These are phyloP conservation scores for Hormaphis cornu DNA, from an alignment of 1,140 invertebrate genomes.

Conservation along the genomic window DNA sequence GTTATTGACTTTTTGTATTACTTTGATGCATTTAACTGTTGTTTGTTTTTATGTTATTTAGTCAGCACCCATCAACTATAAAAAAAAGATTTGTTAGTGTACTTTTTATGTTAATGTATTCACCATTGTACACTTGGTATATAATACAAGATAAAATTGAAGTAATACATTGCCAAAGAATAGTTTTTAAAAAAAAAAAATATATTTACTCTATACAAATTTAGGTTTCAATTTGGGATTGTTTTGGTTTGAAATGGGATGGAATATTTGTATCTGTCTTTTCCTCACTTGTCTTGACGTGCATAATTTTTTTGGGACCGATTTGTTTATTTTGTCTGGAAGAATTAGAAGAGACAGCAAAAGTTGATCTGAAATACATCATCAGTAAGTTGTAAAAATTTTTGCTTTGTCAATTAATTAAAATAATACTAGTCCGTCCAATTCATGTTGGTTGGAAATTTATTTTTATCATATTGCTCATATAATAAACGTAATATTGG, in stretches of 20 bases:
- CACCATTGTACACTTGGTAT: constrained; percentile 64
- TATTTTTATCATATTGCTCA: too few relatives aligned
- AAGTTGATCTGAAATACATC: background rate
- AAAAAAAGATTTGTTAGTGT: constrained; percentile 80
- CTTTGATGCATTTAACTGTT: too few relatives aligned
- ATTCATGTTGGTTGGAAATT: too few relatives aligned
- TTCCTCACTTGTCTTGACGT: constrained; percentile 70
- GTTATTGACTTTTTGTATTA: too few relatives aligned
- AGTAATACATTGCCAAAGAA: constrained; percentile 41
- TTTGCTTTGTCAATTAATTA: background rate
- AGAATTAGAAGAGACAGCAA: too few relatives aligned
- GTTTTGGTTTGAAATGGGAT: constrained; percentile 63
- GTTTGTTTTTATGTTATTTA: too few relatives aligned
- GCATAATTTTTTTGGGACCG: constrained; percentile 75
- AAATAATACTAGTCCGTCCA: constrained; percentile 4
- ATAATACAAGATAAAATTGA: constrained; percentile 52
- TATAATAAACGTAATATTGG: too few relatives aligned
- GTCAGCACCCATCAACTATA: constrained; percentile 79
- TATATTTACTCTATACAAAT: background rate
- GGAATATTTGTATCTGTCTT: constrained; percentile 64
- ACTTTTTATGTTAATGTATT: constrained; percentile 64
- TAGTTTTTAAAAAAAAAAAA: background rate
- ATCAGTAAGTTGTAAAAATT: constrained; percentile 17
- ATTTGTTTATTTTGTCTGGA: constrained; percentile 48
- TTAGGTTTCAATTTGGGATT: constrained; percentile 56